phyloP scores from a whole-genome alignment of 2,113 vertebrate genomes.

The Chamaetylas fuelleborni region DNA sequence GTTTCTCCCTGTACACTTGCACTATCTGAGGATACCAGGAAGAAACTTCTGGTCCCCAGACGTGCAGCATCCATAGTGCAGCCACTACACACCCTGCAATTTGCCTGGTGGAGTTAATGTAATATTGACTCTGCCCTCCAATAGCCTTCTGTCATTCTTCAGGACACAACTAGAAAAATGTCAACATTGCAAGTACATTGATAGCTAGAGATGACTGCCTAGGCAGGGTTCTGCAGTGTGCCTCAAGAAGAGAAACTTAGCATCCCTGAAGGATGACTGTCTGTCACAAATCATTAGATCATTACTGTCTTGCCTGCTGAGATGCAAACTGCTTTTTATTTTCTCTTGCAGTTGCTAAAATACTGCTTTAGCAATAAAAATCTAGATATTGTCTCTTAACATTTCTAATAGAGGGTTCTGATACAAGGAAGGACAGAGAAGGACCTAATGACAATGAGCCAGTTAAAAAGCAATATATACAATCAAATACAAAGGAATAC shows the following conservation, averaged over 20 bases:
- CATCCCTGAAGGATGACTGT: not conserved
- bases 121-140: not conserved
- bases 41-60: not conserved
- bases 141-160: not conserved
- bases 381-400: not conserved
- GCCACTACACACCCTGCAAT: not conserved
- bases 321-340: not conserved
- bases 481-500: conserved; percentile 7
- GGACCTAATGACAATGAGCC: not conserved
- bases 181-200: not conserved
- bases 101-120: not conserved
- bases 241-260: not conserved
- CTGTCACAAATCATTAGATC: not conserved
- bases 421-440: not conserved
- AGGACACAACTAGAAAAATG: not conserved
- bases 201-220: not conserved
- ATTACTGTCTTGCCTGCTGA: not conserved
- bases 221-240: not conserved
- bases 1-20: not conserved
- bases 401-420: not conserved
- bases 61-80: not conserved
- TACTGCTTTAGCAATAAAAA: not conserved
- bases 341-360: not conserved
- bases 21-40: not conserved
- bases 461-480: not conserved